These are phyloP conservation scores for Polypterus bichir DNA, from an alignment of 2,113 vertebrate species.

Conservation along the genomic window DNA sequence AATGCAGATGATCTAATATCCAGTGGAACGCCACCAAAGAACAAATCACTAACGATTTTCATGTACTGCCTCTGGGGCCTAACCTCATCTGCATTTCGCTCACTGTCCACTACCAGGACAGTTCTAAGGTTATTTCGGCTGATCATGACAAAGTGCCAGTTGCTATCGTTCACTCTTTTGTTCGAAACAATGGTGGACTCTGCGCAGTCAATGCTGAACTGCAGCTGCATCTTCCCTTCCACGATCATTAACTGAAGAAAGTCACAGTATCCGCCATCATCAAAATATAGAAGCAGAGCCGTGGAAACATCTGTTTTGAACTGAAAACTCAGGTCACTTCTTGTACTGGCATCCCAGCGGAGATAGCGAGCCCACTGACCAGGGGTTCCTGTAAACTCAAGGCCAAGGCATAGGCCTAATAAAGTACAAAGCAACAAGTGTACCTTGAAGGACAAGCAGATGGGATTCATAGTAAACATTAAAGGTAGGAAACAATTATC, in stretches of 20 bases:
- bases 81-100: constrained; percentile 66
- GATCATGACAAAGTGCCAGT: constrained; percentile 81
- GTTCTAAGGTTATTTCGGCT: constrained; percentile 74
- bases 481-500: constrained; percentile 32
- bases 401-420: constrained; percentile 61
- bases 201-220: constrained; percentile 81
- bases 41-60: constrained; percentile 91
- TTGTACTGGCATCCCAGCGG: constrained; percentile 88
- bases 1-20: constrained; percentile 76
- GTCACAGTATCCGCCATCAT: constrained; percentile 88
- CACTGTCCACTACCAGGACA: constrained; percentile 68
- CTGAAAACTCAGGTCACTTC: constrained; percentile 86
- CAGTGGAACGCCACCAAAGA: constrained; percentile 75
- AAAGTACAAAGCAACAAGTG: constrained; percentile 67
- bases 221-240: constrained; percentile 71
- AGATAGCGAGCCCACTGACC: constrained; percentile 92
- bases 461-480: constrained; percentile 55
- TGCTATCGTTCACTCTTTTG: constrained; percentile 76
- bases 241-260: constrained; percentile 74
- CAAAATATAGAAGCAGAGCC: constrained; percentile 84
- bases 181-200: constrained; percentile 67
- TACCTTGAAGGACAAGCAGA: constrained; percentile 55
- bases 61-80: constrained; percentile 76
- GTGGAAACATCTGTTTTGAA: constrained; percentile 80
- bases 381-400: constrained; percentile 84